phyloP scores from a whole-genome alignment of 2,888 invertebrate genomes.

The Perizoma flavofasciatum region DNA sequence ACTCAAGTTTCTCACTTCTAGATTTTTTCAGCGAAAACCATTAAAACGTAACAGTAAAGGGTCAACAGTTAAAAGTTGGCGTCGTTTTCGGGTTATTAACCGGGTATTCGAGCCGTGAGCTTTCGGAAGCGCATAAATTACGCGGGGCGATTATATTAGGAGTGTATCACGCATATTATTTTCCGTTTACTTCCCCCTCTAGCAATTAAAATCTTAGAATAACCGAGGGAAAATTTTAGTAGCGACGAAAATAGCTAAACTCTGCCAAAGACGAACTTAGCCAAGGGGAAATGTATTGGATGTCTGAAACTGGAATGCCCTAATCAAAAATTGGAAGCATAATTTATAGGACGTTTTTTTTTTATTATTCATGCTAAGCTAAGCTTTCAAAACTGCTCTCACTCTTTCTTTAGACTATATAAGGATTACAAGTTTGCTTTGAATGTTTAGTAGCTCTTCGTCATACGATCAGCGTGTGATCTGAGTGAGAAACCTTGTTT shows the following conservation, averaged over 20 bases:
- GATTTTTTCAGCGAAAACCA: conserved; percentile 36
- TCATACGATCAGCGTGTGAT: conserved; percentile 5
- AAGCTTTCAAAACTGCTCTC: too few relatives aligned
- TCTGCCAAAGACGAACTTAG: too few relatives aligned
- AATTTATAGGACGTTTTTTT: too few relatives aligned
- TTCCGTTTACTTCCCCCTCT: conserved; percentile 30
- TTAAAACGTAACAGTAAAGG: conserved; percentile 52
- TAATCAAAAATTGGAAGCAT: too few relatives aligned
- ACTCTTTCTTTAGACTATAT: too few relatives aligned
- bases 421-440: conserved; percentile 1
- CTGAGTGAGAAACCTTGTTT: conserved; percentile 48
- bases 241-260: background rate
- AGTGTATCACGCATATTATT: conserved; percentile 42
- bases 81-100: conserved; percentile 69
- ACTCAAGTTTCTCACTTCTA: too few relatives aligned
- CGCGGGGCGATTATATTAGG: conserved; percentile 60
- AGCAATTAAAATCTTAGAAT: conserved; percentile 25
- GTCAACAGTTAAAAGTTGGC: conserved; percentile 64
- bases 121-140: conserved; percentile 65
- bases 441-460: conserved; percentile 4
- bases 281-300: too few relatives aligned
- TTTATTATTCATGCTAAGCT: too few relatives aligned
- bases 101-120: conserved; percentile 40
- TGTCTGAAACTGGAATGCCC: too few relatives aligned
- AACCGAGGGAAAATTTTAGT: conserved; percentile 17